Evolutionary conservation across 2,113 vertebrate species (phyloP), one percentile per base, ranked within the genome.

Genomic region (Gavialis gangeticus): DNA sequence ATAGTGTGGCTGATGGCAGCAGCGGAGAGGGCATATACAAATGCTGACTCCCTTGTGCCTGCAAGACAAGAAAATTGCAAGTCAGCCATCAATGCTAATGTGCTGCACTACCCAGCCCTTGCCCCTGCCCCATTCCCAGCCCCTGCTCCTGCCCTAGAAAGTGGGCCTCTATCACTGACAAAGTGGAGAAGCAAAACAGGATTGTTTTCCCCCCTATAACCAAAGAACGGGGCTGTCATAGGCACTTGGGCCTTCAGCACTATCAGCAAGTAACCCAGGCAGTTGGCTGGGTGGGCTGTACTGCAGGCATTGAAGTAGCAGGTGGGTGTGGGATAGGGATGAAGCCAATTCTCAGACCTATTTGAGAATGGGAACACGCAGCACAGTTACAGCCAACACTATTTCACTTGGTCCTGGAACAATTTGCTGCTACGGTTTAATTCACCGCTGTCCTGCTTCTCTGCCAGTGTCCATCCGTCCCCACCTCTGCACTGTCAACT

Each of bases 1-100:
- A 99, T 99, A 95, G 99, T 98, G 97, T 99, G 99, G 96, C 99
- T 99, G 98, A 99, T 99, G 95, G 99, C 98, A 10, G 99, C 99
- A 2, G 99, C 99, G 2, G 99, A 99, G 92, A 99, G 98, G 46
- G 99, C 99, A 84, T 99, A 99, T 83, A 99, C 99, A 87, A 99
- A 99, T 8, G 99, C 99, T 8, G 99, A 98, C 97, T 99, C 99
- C 94, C 99, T 98, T 59, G 99, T 99, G 92, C 99, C 99, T 99
- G 96, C 3, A 64, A 97, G 79, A 87, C 56, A 96, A 58, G 93
- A 90, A 76, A 89, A 89, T 5, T 88, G 58, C 56, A 86, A 2
- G 27, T 94, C 81, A 95, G 90, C 10, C 12, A 57, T 81, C 58
- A 63, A 12, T 76, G 16, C 22, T 75, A 22, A 79, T 0, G 0